Percentiles rank a stretch among this genome's conserved stretches.
phyloP scores from a whole-genome alignment of 2,888 invertebrate genomes.

The Cactoblastis cactorum region DNA sequence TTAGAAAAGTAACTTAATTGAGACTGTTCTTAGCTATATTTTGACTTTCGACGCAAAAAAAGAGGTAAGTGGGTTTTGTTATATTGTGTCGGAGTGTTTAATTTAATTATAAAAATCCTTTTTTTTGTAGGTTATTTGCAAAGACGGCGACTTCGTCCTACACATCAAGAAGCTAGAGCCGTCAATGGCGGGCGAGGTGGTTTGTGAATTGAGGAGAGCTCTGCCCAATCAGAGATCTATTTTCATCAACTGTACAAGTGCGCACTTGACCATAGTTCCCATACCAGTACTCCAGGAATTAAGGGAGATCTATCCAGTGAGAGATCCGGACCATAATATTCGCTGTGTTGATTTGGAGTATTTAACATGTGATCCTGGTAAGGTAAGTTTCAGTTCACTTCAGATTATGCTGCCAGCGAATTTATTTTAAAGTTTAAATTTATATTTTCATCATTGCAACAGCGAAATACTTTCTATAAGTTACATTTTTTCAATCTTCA shows the following conservation, averaged over 20 bases:
- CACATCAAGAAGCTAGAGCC: constrained; percentile 32
- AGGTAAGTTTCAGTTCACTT: neutral
- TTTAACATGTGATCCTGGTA: neutral
- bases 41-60: too few relatives aligned
- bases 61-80: too few relatives aligned
- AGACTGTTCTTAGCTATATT: too few relatives aligned
- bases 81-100: neutral
- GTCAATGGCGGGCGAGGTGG: constrained; percentile 32
- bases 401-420: neutral
- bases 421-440: neutral
- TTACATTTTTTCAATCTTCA: too few relatives aligned
- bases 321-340: neutral
- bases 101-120: neutral
- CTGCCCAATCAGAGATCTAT: constrained; percentile 24
- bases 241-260: constrained; percentile 19
- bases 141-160: constrained; percentile 28
- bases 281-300: neutral
- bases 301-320: neutral
- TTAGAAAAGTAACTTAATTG: too few relatives aligned
- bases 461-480: too few relatives aligned
- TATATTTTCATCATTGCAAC: too few relatives aligned
- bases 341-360: neutral
- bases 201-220: constrained; percentile 31
- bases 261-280: neutral
- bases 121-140: constrained; percentile 29